Base-by-base conservation (phyloP, 2,797 vertebrate species). In the Sebastes hubbsi region DNA sequence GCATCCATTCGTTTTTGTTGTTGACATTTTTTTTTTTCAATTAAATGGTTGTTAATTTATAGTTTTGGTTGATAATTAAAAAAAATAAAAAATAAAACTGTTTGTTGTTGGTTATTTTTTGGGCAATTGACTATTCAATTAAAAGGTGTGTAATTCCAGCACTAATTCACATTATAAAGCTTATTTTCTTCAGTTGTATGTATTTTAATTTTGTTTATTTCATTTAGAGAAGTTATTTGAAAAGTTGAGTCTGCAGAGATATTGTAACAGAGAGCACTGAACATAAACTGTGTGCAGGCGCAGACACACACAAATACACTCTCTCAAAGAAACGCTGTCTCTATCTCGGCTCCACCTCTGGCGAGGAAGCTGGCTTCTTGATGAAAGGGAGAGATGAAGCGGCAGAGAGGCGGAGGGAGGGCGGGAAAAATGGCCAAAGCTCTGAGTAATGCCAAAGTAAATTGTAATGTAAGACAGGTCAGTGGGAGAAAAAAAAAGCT, bases 371-470 rank as follows among this genome's bases (percentile, higher is more conserved):
- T 64, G 36, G 63, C 75, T 71, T 63, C 56, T 75, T 77, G 62
- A 84, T 59, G 56, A 82, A 78, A 72, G 27, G 56, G n/a, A 82
- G 60, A 52, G 36, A 78, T 27, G 80, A 64, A 73, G 55, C 3
- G 4, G n/a, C 58, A 76, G 38, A 62, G 27, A 72, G 67, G 2
- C 22, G 65, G 38, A 30, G 10, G 46, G 65, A 54, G 20, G 74
- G 46, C 24, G 62, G 66, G 63, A 72, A 87, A 86, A 86, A 89
- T 62, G 72, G 79, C 83, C 83, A 80, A 77, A 87, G 72, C 72
- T 86, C 80, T 77, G 84, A 87, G 87, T 91, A 89, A 92, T 85
- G 77, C 73, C 78, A 38, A 52, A 83, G 80, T 90, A 90, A 89
- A 90, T 89, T 87, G 84, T 78, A 83, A 67, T 75, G 73, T 68